phyloP scores from a whole-genome alignment of 2,888 invertebrate species.

The Alviniconcha strummeri region DNA sequence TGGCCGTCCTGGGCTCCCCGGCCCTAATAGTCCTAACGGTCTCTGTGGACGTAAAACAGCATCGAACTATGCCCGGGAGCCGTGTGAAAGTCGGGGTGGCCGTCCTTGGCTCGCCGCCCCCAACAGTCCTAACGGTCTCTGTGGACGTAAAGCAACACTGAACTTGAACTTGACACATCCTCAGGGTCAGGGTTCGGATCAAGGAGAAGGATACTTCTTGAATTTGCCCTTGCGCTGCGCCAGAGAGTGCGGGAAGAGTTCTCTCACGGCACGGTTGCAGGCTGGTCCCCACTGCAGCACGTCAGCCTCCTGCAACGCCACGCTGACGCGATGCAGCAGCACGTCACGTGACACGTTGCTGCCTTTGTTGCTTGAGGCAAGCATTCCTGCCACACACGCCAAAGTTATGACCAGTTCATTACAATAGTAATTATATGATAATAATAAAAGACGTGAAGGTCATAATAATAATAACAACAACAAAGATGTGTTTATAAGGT shows the following conservation, averaged over 20 bases:
- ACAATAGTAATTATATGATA: slow-evolving; percentile 1
- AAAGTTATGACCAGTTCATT: not conserved
- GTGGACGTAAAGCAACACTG: no score
- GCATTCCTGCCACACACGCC: slow-evolving; percentile 39
- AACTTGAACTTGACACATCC: no score
- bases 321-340: slow-evolving; percentile 55
- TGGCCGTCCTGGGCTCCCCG: no score
- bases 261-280: slow-evolving; percentile 64
- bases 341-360: slow-evolving; percentile 60
- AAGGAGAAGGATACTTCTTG: slow-evolving; percentile 61
- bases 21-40: no score
- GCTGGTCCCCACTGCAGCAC: slow-evolving; percentile 61
- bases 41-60: no score
- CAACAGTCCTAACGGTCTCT: no score
- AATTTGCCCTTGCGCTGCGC: slow-evolving; percentile 66
- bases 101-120: no score
- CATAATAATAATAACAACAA: slow-evolving; percentile 28
- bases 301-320: slow-evolving; percentile 48
- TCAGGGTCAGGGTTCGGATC: no score
- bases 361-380: slow-evolving; percentile 34
- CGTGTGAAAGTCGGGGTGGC: no score
- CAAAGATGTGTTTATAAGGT: not conserved
- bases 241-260: slow-evolving; percentile 57
- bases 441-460: not conserved
- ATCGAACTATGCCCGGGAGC: no score